A percentile compares a stretch with the other conserved stretches of the same genome.
phyloP scores from a whole-genome alignment of 2,888 invertebrate genomes.

The Coleophora deauratella region DNA sequence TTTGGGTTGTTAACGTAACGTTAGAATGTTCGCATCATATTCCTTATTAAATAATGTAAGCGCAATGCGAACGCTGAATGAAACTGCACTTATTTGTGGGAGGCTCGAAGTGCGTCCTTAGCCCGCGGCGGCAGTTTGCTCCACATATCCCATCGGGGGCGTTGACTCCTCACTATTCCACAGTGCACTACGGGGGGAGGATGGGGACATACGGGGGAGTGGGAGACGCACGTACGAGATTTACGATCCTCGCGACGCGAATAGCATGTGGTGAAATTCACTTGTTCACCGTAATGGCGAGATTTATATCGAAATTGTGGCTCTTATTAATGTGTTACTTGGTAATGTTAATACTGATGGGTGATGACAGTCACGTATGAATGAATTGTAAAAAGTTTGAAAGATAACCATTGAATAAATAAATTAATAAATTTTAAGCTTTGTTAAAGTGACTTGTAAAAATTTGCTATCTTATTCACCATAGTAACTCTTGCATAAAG shows the following conservation, averaged over 20 bases:
- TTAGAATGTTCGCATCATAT: too few relatives aligned
- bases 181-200: conserved; percentile 5
- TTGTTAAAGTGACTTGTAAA: too few relatives aligned
- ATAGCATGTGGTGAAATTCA: conserved; percentile 38
- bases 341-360: not conserved
- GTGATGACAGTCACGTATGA: not conserved
- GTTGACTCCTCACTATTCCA: conserved; percentile 13
- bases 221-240: conserved; percentile 29
- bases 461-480: too few relatives aligned
- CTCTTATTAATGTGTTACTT: not conserved
- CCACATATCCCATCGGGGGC: conserved; percentile 23
- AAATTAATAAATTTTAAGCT: too few relatives aligned
- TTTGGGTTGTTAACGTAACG: too few relatives aligned
- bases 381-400: too few relatives aligned
- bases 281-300: conserved; percentile 34
- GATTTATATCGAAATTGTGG: conserved; percentile 27
- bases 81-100: conserved; percentile 1
- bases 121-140: conserved; percentile 18
- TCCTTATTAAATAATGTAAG: too few relatives aligned
- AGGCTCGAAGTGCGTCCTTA: conserved; percentile 30
- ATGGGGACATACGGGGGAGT: not conserved
- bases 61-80: too few relatives aligned
- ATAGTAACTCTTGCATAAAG: too few relatives aligned
- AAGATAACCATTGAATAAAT: too few relatives aligned
- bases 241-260: conserved; percentile 26